Evolutionary conservation across 2,888 invertebrate genomes (phyloP), one percentile per base, ranked within the genome.

Genomic region (Mesorhabditis sp.): DNA sequence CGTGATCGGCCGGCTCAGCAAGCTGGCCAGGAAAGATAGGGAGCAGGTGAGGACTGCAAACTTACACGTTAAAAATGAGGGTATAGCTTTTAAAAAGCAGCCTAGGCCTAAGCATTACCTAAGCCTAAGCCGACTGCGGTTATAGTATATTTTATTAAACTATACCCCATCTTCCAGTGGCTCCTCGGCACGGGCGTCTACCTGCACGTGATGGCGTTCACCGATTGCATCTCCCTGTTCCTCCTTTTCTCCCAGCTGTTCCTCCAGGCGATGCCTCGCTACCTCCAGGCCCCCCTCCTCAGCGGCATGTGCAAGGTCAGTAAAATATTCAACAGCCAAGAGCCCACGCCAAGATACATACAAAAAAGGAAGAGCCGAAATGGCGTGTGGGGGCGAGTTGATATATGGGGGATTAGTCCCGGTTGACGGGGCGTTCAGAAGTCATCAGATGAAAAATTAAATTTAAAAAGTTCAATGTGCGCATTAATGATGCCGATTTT

Each of bases 171-270:
- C 63, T 28, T 7, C 6, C 15, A n/a, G 63, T n/a, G 13, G 63
- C 63, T 15, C 6, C n/a, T 13, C n/a, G 58, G 58, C 58, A 50
- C 58, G 7, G 58, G 58, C 58, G 69, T 83, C 6, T 80, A 76
- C 66, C 73, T 82, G 28, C 68, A 70, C 69, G 71, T 76, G 6
- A 81, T 83, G 81, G 79, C 83, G 5, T 42, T 72, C 4, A 72
- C 74, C 6, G 80, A 83, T 67, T 68, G 75, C n/a, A 64, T 77
- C n/a, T 73, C 83, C 4, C 71, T 82, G 6, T 61, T 77, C 2
- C 66, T 75, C 45, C 73, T 76, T 10, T 74, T 74, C 65, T 62
- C 76, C 15, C 76, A 80, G 65, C 70, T 80, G 67, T 65, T 76
- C 13, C 50, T 75, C 6, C 67, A 68, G 7, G 61, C 68, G 50